Evolutionary conservation across 1,140 invertebrate species (phyloP), one percentile per base, ranked within the genome.

Genomic region (Brachionus sp.): DNA sequence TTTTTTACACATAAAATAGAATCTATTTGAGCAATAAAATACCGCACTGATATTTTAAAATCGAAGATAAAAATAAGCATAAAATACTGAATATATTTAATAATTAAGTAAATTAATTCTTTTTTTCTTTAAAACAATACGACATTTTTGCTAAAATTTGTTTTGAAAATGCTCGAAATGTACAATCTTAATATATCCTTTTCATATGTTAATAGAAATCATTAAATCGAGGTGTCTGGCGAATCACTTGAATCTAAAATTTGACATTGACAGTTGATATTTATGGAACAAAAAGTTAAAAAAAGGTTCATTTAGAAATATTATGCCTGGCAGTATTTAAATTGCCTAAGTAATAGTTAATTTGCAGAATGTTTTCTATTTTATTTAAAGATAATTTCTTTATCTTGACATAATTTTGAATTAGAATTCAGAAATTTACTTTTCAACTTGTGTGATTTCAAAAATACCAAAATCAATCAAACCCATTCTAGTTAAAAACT

Each of bases 181-280:
- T 2, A 29, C 3, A 3, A 2, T 42, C 6, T 7, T 42, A 5
- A 2, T 42, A 42, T 7, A 6, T 1, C 6, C 16, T 19, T 19
- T 23, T 5, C 19, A 57, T 19, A 23, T 57, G 19, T 19, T 57
- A 19, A 2, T 57, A 57, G n/a, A 57, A 25, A 57, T 57, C 19
- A 57, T n/a, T 19, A 19, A 7, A 57, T 23, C 50, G n/a, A 57
- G 16, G 50, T 57, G 50, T 9, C 19, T 57, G 50, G n/a, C 6
- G 50, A 57, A 19, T 9, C 50, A 57, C 50, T 19, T 19, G 2
- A 57, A 57, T 3, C 50, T 19, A 19, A 7, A 9, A 19, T 57
- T 57, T 57, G 50, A 25, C 50, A 57, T 57, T 57, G 50, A 57
- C 50, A 57, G 50, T 57, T 57, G 50, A 57, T 57, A 57, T 57